phyloP scores from a whole-genome alignment of 2,888 invertebrate species.

The Podabrus alpinus region DNA sequence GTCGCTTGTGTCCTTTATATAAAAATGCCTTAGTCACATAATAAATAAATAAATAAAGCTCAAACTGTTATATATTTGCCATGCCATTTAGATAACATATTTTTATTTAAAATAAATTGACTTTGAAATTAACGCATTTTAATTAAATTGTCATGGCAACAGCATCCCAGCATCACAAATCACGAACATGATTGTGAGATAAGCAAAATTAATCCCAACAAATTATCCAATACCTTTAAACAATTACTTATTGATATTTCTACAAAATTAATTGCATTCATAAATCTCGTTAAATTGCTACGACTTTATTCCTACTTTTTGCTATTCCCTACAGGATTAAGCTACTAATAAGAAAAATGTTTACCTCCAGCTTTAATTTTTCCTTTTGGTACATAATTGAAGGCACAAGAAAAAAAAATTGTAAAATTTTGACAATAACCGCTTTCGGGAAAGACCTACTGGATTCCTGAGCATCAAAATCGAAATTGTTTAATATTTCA shows the following conservation, averaged over 20 bases:
- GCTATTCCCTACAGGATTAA: neutral
- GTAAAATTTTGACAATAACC: neutral
- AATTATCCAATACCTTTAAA: neutral
- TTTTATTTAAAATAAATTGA: neutral
- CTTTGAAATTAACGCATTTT: neutral
- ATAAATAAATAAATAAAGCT: neutral
- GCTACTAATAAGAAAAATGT: neutral
- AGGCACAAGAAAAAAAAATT: neutral
- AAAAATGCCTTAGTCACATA: neutral
- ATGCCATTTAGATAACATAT: neutral
- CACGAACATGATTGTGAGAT: neutral
- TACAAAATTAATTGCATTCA: neutral
- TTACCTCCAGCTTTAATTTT: neutral
- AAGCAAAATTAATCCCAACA: neutral
- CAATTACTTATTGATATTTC: neutral
- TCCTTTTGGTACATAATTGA: neutral
- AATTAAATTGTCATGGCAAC: neutral
- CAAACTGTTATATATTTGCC: neutral
- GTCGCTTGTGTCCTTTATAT: neutral
- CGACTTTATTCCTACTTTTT: neutral
- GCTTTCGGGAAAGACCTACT: neutral
- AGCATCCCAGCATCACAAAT: neutral
- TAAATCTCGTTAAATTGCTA: neutral
- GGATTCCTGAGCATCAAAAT: neutral
- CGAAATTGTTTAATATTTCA: neutral